Conservation (phyloP, 2,113 vertebrate species). For the Eonycteris spelaea region DNA sequence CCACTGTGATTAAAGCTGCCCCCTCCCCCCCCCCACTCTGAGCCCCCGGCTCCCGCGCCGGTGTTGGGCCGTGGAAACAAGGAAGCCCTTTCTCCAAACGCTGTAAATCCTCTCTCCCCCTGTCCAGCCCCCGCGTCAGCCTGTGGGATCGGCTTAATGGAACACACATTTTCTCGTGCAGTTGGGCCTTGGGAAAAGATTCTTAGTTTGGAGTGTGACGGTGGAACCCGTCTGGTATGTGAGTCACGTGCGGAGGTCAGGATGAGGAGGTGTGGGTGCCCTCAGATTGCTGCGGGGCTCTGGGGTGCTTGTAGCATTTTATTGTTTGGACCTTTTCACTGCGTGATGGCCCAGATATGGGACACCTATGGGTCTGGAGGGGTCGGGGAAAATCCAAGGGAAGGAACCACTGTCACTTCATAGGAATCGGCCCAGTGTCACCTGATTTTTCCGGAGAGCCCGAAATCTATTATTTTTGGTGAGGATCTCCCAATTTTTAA, state of each 20-base stretch:
- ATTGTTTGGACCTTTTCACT: background rate
- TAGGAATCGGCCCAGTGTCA: background rate
- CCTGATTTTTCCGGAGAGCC: background rate
- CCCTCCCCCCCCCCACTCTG: background rate
- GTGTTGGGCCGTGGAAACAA: background rate
- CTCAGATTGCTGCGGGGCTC: background rate
- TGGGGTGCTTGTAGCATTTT: rapidly evolving
- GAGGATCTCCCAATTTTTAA: background rate
- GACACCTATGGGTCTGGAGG: background rate
- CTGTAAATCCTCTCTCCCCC: background rate
- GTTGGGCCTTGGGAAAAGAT: background rate
- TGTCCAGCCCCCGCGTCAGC: background rate
- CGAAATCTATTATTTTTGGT: background rate
- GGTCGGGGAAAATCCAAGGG: background rate
- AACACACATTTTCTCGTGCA: background rate
- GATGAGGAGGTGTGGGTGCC: background rate
- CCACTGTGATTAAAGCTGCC: background rate
- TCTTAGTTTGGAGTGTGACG: background rate
- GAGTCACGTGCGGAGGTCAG: background rate
- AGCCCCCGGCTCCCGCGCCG: background rate
- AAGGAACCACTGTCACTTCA: background rate
- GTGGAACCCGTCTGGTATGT: rapidly evolving
- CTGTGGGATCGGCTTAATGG: background rate
- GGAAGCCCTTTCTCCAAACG: background rate
- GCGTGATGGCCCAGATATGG: background rate